Evolutionary conservation across 2,888 invertebrate species (phyloP), one percentile per base, ranked within the genome.

Genomic region (Apamea epomidion): DNA sequence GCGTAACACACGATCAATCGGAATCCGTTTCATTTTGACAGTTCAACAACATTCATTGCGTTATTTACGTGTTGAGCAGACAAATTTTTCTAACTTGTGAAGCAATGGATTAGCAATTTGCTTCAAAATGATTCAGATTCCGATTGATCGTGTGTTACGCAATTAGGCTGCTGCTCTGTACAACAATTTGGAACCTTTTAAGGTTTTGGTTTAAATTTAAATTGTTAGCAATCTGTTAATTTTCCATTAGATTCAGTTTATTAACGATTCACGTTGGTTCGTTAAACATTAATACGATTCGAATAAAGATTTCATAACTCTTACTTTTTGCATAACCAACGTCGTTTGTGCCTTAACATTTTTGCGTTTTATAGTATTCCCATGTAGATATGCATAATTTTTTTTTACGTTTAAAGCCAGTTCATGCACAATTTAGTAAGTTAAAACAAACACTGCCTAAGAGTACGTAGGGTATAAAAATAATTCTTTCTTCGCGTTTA

Each of bases 401-500:
- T n/a, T n/a, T n/a, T n/a, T 45, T 45, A 16, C 48, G 48, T 48
- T 48, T 75, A 81, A 78, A 81, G 69, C 64, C 42, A 70, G 58
- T 78, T 78, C 75, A 80, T 78, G 73, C 58, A 32, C 51, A 71
- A 74, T 72, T 74, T 71, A 54, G 51, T 71, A 78, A 79, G 42
- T 75, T 81, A 67, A 64, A 81, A 80, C 70, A 85, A 83, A 87
- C 60, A 82, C 83, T 85, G 87, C 79, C 72, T 76, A 82, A 88
- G 72, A 84, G 73, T 74, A 81, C 68, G 79, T 71, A 73, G 68
- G 48, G 65, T 80, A 64, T 82, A 88, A 85, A 89, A 88, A 84
- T 82, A 90, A 80, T 87, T 87, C 69, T 87, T 89, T 90, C 81
- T 88, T 91, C 90, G 88, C 88, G 85, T 91, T 89, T 85, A 82